Evolutionary conservation across 2,888 invertebrate genomes (phyloP), one percentile per base, ranked within the genome.

Genomic region (Drosophila borealis): DNA sequence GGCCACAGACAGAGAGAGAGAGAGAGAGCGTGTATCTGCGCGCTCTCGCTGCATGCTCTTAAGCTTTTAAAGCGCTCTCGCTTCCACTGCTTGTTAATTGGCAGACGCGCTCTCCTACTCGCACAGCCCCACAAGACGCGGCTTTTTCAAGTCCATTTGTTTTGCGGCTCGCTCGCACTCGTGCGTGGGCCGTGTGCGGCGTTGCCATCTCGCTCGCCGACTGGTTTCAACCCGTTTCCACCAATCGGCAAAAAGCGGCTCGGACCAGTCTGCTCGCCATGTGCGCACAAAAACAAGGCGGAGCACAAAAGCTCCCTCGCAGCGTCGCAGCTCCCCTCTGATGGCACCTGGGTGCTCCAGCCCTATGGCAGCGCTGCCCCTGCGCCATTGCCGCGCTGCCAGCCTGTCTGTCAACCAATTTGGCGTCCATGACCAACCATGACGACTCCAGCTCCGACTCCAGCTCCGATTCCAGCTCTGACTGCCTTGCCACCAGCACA

Each of bases 391-490:
- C 73, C 55, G 72, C 46, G 55, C 76, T 71, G 78, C 78, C 82
- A 61, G 82, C 53, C 69, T 74, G 83, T 84, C 85, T 84, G 88
- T 89, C 85, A 89, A 80, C 80, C 88, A 53, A 89, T 83, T 88
- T 84, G 90, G 88, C 88, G 90, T 90, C 90, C 90, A 90, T 90
- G 89, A 88, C 89, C 90, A 90, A 90, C 74, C 77, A 88, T 85
- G 85, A 88, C 85, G 87, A 70, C 53, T 74, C 51, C 51, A 34
- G 61, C 50, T 65, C 34, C 42, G 46, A 33, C 62, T 53, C 51
- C 51, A 34, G 61, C 50, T 65, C 34, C 42, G 46, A 33, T 60
- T 53, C 45, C 34, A 10, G 44, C 48, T 48, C 41, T 34, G 53
- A 61, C 41, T 50, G 46, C 42, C 25, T 36, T 34, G 21, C 37